Evolutionary conservation across 2,888 invertebrate genomes (phyloP).

Genomic region (Tanypteryx hageni): DNA sequence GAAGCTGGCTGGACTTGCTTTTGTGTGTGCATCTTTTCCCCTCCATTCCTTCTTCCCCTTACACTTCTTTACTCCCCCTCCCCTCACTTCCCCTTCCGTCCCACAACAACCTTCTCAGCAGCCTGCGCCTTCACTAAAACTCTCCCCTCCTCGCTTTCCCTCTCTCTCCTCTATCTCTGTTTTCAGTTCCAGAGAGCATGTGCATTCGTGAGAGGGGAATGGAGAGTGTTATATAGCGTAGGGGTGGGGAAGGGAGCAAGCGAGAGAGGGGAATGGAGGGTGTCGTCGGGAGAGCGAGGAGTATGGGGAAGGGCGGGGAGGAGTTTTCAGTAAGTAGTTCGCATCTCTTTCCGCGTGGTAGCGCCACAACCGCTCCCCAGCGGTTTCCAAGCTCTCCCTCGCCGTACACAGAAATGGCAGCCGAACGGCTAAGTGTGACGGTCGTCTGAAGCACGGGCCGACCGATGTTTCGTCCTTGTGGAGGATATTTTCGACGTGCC

Average conservation of each 20-base stretch:
- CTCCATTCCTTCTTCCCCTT: too few relatives aligned
- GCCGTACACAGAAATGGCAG: slow-evolving; percentile 58
- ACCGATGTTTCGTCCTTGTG: slow-evolving; percentile 46
- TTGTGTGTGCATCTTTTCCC: background rate
- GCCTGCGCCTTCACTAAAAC: background rate
- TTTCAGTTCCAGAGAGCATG: slow-evolving; percentile 30
- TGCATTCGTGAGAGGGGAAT: background rate
- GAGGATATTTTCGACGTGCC: slow-evolving; percentile 36
- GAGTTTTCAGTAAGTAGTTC: slow-evolving; percentile 38
- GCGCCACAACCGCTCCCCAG: slow-evolving; percentile 60
- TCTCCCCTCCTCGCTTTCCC: background rate
- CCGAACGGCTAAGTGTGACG: background rate
- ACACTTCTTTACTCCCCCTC: background rate
- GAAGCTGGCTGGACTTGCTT: slow-evolving; percentile 34
- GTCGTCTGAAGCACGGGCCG: background rate
- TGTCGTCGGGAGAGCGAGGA: background rate
- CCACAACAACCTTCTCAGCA: background rate
- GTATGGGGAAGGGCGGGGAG: slow-evolving; percentile 4
- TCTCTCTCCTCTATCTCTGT: background rate
- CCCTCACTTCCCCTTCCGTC: background rate
- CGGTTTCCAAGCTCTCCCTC: slow-evolving; percentile 45
- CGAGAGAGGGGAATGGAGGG: background rate
- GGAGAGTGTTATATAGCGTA: background rate
- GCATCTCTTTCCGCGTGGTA: slow-evolving; percentile 57
- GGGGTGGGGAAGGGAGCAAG: background rate